phyloP scores from a whole-genome alignment of 2,888 invertebrate genomes.

The Chironomus tentans region DNA sequence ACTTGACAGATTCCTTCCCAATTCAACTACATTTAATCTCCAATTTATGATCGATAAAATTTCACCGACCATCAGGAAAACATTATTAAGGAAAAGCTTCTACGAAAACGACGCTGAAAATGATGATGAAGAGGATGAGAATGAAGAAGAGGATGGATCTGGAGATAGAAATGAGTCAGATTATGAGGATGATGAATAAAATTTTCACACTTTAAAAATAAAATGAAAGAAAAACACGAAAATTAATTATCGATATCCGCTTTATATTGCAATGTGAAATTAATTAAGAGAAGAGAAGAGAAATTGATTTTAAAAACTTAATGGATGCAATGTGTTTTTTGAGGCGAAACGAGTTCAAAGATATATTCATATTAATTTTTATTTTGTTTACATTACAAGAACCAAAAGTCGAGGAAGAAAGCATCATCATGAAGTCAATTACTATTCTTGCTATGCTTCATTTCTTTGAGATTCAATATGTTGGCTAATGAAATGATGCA shows the following conservation, averaged over 20 bases:
- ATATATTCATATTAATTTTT: neutral
- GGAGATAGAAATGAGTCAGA: neutral
- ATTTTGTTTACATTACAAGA: neutral
- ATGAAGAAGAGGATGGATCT: neutral
- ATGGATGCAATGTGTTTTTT: neutral
- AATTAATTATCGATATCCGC: neutral
- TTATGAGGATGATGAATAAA: neutral
- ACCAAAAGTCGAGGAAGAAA: neutral
- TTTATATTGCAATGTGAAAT: neutral
- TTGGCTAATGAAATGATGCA: neutral
- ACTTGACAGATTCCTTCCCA: too few relatives aligned
- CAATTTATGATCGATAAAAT: too few relatives aligned
- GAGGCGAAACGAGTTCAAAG: neutral
- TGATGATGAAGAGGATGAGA: neutral
- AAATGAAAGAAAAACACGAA: neutral
- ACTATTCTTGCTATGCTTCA: neutral
- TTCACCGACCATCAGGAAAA: too few relatives aligned
- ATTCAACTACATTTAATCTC: too few relatives aligned
- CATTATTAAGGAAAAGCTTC: neutral
- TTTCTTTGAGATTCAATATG: neutral
- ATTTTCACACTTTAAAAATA: neutral
- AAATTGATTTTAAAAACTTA: neutral
- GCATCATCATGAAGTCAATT: neutral
- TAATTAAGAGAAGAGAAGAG: neutral
- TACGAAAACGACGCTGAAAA: neutral